These are phyloP conservation scores for Chymomyza procnemis DNA, from an alignment of 2,888 invertebrate species.

Conservation along the genomic window DNA sequence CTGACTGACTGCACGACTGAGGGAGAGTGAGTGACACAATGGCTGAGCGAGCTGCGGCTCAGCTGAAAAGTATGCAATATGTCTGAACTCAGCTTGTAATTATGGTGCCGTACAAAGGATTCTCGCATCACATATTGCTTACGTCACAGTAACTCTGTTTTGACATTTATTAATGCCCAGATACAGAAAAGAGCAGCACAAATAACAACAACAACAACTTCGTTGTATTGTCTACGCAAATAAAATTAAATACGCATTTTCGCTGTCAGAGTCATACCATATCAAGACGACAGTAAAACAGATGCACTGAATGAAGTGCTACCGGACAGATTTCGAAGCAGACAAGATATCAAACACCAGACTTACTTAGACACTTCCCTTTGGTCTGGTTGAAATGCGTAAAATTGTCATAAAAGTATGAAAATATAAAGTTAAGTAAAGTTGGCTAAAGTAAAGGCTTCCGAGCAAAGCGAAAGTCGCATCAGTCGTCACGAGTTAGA, in stretches of 20 bases:
- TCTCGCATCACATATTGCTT: slow-evolving; percentile 17
- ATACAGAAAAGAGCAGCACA: slow-evolving; percentile 41
- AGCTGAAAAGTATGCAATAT: slow-evolving; percentile 50
- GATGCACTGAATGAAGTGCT: no score
- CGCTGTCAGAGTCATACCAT: slow-evolving; percentile 52
- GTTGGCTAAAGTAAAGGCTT: neutral
- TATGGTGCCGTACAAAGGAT: neutral
- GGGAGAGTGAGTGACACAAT: neutral
- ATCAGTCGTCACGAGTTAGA: slow-evolving; percentile 13
- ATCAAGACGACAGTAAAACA: slow-evolving; percentile 7
- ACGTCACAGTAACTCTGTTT: slow-evolving; percentile 44
- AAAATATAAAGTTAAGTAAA: neutral
- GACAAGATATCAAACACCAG: slow-evolving; percentile 27
- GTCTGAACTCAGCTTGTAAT: slow-evolving; percentile 8
- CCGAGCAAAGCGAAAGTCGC: neutral
- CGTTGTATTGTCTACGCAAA: slow-evolving; percentile 45
- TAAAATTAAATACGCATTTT: slow-evolving; percentile 67
- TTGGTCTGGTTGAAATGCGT: slow-evolving; percentile 26
- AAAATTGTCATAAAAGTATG: slow-evolving; percentile 52
- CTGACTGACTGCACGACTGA: neutral
- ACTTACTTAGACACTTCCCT: slow-evolving; percentile 13
- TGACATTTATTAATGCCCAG: slow-evolving; percentile 70
- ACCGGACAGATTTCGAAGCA: slow-evolving; percentile 10
- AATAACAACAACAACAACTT: slow-evolving; percentile 18
- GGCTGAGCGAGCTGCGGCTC: neutral